phyloP scores from a whole-genome alignment of 2,797 vertebrate species.

The Meriones psammophilus region DNA sequence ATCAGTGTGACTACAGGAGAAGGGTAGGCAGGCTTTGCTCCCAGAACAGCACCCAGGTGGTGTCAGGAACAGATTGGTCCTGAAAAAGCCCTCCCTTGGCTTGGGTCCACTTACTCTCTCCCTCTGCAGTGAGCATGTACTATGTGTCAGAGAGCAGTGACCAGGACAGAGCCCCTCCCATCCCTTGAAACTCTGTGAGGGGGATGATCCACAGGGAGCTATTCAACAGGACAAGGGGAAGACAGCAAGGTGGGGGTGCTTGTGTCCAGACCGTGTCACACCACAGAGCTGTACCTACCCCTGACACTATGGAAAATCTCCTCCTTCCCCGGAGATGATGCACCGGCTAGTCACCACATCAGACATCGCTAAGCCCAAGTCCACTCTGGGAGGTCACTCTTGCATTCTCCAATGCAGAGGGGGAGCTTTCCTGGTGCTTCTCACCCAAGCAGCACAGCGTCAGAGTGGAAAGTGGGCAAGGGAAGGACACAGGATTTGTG shows the following conservation, averaged over 20 bases:
- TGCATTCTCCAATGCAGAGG: background rate
- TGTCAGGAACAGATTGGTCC: background rate
- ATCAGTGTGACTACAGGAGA: background rate
- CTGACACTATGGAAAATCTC: background rate
- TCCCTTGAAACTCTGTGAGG: background rate
- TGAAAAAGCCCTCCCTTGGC: background rate
- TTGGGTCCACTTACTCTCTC: background rate
- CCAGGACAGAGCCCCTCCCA: background rate
- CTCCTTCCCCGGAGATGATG: background rate
- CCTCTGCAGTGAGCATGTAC: background rate
- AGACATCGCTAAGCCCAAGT: background rate
- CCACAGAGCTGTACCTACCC: too few relatives aligned
- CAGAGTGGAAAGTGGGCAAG: too few relatives aligned
- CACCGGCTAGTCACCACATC: background rate
- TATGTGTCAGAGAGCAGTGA: background rate
- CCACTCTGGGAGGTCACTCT: fast-evolving
- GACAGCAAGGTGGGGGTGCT: background rate
- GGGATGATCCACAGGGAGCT: background rate
- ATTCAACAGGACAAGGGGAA: background rate
- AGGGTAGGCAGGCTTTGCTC: background rate
- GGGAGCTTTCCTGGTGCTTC: background rate
- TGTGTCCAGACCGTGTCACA: background rate
- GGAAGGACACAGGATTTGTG: background rate
- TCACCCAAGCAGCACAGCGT: background rate
- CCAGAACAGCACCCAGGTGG: background rate